Evolutionary conservation across 2,888 invertebrate genomes (phyloP).

Genomic region (Drosophila robusta): DNA sequence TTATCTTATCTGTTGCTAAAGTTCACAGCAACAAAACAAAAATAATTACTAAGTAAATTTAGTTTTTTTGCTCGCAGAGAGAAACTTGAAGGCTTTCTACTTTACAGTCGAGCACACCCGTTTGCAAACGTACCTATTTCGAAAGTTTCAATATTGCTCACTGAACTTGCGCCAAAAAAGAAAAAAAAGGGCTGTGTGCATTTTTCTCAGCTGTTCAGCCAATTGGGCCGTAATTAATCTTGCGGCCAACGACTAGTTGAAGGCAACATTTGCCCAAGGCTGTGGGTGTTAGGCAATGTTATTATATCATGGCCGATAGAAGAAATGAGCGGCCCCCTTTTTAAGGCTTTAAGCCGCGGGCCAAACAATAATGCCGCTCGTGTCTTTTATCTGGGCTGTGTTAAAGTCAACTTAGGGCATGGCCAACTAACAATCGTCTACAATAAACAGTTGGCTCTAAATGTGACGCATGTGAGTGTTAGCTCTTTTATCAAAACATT

Average conservation of each 20-base stretch:
- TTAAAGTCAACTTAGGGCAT: constrained; percentile 57
- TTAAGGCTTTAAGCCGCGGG: constrained; percentile 49
- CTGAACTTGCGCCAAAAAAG: constrained; percentile 23
- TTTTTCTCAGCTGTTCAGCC: constrained; percentile 42
- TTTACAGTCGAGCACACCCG: not conserved
- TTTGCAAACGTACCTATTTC: not conserved
- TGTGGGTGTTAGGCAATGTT: constrained; percentile 45
- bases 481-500: constrained; percentile 55
- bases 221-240: constrained; percentile 76
- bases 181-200: constrained; percentile 13
- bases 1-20: no score
- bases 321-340: constrained; percentile 6
- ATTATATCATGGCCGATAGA: constrained; percentile 29
- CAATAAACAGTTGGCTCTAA: constrained; percentile 41
- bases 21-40: no score
- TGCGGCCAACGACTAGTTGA: constrained; percentile 32
- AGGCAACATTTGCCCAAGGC: constrained; percentile 45
- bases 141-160: constrained; percentile 58
- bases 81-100: not conserved
- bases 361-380: constrained; percentile 23
- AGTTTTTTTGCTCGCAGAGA: not conserved
- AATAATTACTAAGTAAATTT: no score
- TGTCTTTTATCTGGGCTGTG: constrained; percentile 50
- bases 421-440: constrained; percentile 40
- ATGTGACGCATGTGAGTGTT: constrained; percentile 60